Base-by-base conservation (phyloP, 2,888 invertebrate species). In the Amitus sp. region DNA sequence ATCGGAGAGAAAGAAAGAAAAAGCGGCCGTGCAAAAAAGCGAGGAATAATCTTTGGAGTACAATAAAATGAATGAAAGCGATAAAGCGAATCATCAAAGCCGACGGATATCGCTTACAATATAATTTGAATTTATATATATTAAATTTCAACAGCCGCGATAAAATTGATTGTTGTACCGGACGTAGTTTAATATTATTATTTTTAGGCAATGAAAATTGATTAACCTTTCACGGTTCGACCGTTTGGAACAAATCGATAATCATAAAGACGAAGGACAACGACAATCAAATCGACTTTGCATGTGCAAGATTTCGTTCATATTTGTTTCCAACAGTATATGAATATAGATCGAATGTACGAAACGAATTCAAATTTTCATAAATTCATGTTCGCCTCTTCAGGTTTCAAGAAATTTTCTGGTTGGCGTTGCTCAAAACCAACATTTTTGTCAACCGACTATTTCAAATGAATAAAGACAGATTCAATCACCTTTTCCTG, bases 241-340 rank as follows among this genome's bases (percentile, higher is more conserved):
- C 15, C 15, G 15, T 37, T 9, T 4, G 4, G 37, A 37, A 37
- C 37, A 7, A 37, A 37, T 37, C 37, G 15, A 37, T 15, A 2
- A 37, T 37, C 37, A 12, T 37, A 37, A 37, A 37, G n/a, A 37
- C 37, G 13, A 12, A 37, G 13, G 37, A 37, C 12, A 37, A 15
- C 12, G 9, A 5, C 37, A 37, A 37, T 37, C 12, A 37, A 37
- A 15, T 37, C 15, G 9, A 37, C 15, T 15, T 7, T 13, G 37
- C 15, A 7, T 37, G 12, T 37, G 12, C 37, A 37, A 15, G 15
- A 37, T 37, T 12, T 15, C 15, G 37, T 15, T 37, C 13, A 9
- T 37, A 3, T 33, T 33, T 33, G 9, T 33, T 33, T 9, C 33
- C 33, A 12, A 9, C 33, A 33, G 33, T 33, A n/a, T 33, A 33